Percentiles rank a stretch among this genome's conserved stretches.
Conservation (phyloP, 2,888 invertebrate species). For the Drosophila limbata region DNA sequence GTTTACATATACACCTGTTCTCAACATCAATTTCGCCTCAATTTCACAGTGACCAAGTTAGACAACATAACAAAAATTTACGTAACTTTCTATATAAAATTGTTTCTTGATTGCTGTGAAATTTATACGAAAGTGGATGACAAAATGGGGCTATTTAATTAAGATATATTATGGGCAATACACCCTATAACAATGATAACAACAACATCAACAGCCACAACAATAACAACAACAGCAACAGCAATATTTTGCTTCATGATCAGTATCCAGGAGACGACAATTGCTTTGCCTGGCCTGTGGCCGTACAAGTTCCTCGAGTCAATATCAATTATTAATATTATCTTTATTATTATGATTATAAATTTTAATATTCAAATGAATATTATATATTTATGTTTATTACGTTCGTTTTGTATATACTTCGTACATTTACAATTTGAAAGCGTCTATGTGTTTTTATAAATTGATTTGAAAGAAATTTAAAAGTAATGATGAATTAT, state of each 20-base stretch:
- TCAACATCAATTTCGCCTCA: not conserved
- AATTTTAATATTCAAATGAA: not conserved
- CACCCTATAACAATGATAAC: conserved; percentile 9
- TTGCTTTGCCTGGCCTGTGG: conserved; percentile 83
- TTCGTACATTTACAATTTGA: conserved; percentile 2
- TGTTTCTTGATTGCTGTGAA: not conserved
- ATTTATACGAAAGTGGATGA: not conserved
- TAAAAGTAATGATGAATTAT: conserved; percentile 10
- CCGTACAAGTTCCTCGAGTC: conserved; percentile 84
- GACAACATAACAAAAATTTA: not conserved
- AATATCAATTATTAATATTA: conserved; percentile 48
- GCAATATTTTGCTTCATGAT: conserved; percentile 16
- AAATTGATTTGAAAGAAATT: conserved; percentile 31
- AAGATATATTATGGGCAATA: conserved; percentile 11
- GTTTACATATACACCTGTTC: conserved; percentile 10
- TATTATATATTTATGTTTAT: conserved; percentile 11
- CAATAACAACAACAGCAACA: conserved; percentile 10
- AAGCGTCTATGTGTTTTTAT: conserved; percentile 14
- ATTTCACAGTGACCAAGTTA: not conserved
- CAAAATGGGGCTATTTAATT: conserved; percentile 6
- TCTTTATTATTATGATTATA: conserved; percentile 18
- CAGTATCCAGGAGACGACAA: conserved; percentile 14
- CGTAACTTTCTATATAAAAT: not conserved
- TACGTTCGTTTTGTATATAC: conserved; percentile 13
- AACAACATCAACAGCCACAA: conserved; percentile 7